Conservation (phyloP, 2,888 invertebrate genomes). For the Drosophila colorata region DNA sequence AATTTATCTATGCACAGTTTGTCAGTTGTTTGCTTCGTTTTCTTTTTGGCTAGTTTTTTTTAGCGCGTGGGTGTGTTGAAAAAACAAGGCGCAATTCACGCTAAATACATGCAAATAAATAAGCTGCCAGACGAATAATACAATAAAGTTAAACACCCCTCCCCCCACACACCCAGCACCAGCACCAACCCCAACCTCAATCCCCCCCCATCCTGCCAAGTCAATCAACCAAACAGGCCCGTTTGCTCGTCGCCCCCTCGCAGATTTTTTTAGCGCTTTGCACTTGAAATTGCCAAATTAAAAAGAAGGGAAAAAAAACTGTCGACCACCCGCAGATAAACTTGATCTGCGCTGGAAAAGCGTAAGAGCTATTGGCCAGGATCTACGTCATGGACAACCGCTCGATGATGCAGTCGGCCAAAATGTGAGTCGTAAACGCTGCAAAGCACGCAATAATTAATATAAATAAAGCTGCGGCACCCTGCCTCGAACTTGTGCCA, state of each 20-base stretch:
- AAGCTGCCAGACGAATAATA: slow-evolving; percentile 40
- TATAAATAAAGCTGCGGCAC: slow-evolving; percentile 4
- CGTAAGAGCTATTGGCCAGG: background rate
- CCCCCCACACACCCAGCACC: background rate
- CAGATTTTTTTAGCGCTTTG: slow-evolving; percentile 45
- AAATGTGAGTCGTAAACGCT: slow-evolving; percentile 1
- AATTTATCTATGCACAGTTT: slow-evolving; percentile 33
- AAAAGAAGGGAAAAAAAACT: slow-evolving; percentile 14
- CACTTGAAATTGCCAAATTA: slow-evolving; percentile 40
- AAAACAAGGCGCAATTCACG: slow-evolving; percentile 65
- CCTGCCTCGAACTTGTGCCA: background rate
- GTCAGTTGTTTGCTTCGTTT: slow-evolving; percentile 11
- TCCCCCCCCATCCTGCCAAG: slow-evolving; percentile 2
- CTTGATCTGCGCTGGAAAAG: background rate
- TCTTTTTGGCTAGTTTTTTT: slow-evolving; percentile 7
- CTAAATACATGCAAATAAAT: slow-evolving; percentile 55
- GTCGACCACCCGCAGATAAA: slow-evolving; percentile 56
- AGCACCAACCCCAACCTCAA: background rate
- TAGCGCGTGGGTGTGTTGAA: slow-evolving; percentile 42
- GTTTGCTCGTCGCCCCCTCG: background rate
- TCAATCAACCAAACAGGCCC: slow-evolving; percentile 13
- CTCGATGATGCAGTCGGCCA: slow-evolving; percentile 54
- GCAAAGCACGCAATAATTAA: slow-evolving; percentile 16
- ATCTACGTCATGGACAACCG: slow-evolving; percentile 32
- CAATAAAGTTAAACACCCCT: slow-evolving; percentile 35